These are phyloP conservation scores for Zootoca vivipara DNA, from an alignment of 2,113 vertebrate species.

Conservation along the genomic window DNA sequence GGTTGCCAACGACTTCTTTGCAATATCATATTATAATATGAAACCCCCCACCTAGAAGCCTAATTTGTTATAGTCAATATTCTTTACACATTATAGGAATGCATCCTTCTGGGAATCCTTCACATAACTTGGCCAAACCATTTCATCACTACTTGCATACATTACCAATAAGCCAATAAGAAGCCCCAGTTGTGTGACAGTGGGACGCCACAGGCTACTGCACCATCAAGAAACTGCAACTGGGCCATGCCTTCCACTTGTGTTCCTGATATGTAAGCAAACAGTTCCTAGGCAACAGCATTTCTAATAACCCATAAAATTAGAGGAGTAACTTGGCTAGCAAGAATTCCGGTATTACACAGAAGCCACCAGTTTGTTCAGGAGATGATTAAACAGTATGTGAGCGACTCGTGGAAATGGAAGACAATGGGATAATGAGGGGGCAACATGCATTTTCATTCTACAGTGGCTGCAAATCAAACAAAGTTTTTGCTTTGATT, in stretches of 20 bases:
- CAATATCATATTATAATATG: background rate
- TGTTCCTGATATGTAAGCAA: background rate
- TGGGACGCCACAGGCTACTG: background rate
- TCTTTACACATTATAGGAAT: background rate
- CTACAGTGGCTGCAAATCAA: background rate
- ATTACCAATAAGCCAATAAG: background rate
- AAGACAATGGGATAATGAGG: background rate
- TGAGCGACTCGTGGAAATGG: background rate
- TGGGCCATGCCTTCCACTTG: background rate
- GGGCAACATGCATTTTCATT: background rate
- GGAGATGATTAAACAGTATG: background rate
- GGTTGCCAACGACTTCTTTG: background rate
- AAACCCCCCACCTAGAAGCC: background rate
- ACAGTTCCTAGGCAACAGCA: background rate
- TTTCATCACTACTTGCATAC: background rate
- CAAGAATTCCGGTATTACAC: background rate
- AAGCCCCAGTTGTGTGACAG: background rate
- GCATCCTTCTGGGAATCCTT: background rate
- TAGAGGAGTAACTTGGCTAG: background rate
- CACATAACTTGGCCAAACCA: background rate
- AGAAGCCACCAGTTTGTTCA: background rate
- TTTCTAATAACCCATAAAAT: background rate
- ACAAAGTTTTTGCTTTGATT: accelerated
- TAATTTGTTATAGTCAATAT: background rate
- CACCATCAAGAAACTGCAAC: background rate